phyloP scores from a whole-genome alignment of 2,113 vertebrate species.

The Vanacampus margaritifer region DNA sequence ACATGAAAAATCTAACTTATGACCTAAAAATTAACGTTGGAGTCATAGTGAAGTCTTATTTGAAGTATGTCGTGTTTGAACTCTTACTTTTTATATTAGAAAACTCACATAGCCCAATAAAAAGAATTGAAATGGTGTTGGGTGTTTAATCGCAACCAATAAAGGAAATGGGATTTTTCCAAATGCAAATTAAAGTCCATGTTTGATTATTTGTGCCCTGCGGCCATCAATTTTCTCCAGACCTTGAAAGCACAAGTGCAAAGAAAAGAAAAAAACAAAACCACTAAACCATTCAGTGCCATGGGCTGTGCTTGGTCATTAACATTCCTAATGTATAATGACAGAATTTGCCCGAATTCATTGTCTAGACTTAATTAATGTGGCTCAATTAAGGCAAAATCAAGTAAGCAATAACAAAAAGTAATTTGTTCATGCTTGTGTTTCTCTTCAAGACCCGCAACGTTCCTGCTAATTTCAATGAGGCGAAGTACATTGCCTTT shows the following conservation, averaged over 20 bases:
- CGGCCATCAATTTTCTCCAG: conserved; percentile 15
- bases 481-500: conserved; percentile 98
- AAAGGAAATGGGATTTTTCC: conserved; percentile 18
- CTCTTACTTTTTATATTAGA: not conserved
- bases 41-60: not conserved
- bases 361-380: not conserved
- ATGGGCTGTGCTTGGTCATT: not conserved
- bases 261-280: not conserved
- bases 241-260: conserved; percentile 9
- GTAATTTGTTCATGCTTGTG: not conserved
- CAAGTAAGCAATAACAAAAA: not conserved
- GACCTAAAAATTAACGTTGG: not conserved
- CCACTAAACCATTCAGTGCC: not conserved
- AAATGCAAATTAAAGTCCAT: conserved; percentile 23
- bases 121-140: conserved; percentile 6
- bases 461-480: conserved; percentile 97
- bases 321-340: not conserved
- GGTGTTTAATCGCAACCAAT: not conserved
- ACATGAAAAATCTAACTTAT: not conserved
- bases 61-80: not conserved
- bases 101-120: not conserved
- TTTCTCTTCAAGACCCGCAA: conserved; percentile 80
- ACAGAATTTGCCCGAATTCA: not conserved
- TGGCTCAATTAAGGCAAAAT: conserved; percentile 1
- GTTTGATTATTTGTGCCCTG: conserved; percentile 19